phyloP scores from a whole-genome alignment of 2,888 invertebrate genomes.

The Melipona beecheii region DNA sequence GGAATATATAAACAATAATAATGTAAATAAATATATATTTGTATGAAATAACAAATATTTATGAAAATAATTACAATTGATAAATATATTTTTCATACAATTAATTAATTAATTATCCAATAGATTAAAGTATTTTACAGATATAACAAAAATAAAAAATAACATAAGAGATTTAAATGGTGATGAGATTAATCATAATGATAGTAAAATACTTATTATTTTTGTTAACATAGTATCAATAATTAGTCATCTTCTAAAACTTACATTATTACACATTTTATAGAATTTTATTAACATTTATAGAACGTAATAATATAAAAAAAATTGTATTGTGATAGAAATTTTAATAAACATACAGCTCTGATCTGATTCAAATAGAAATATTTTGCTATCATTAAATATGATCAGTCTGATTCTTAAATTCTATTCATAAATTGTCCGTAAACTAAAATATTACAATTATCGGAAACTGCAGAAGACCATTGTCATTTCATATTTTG shows the following conservation, averaged over 20 bases:
- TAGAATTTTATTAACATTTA: not conserved
- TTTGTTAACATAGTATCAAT: conserved; percentile 4
- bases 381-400: conserved; percentile 11
- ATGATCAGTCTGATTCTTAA: conserved; percentile 26
- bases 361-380: not conserved
- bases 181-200: not conserved
- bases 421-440: conserved; percentile 19
- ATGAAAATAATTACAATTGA: conserved; percentile 9
- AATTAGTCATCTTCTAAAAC: not conserved
- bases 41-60: not conserved
- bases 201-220: not conserved
- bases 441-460: conserved; percentile 20
- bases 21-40: not conserved
- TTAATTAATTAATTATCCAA: not conserved
- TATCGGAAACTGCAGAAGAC: not conserved
- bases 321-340: not conserved
- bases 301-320: not conserved
- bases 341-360: not conserved
- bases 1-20: not conserved
- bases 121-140: not conserved
- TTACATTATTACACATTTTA: not conserved
- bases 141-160: not conserved
- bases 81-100: conserved; percentile 12
- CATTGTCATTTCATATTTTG: conserved; percentile 5
- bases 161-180: not conserved